Evolutionary conservation across 1,140 invertebrate genomes (phyloP).

Genomic region (Globodera ellingtonae): DNA sequence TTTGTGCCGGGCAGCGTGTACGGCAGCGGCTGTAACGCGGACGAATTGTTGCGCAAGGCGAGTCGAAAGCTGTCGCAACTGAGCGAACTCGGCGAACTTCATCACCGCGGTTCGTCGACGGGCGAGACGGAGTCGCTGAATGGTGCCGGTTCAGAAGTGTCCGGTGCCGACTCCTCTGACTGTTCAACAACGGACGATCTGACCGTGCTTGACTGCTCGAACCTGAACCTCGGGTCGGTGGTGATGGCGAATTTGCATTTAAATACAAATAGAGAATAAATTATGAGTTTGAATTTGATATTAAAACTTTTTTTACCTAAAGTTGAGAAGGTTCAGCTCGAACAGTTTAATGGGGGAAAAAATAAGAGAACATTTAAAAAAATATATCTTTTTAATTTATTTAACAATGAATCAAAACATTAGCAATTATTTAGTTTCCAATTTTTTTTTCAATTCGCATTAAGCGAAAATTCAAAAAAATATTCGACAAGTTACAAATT

Average conservation of each 20-base stretch:
- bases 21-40: not conserved
- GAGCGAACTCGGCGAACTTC: not conserved
- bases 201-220: conserved; percentile 16
- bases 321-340: too few species aligned
- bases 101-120: not conserved
- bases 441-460: not conserved
- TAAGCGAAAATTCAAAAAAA: not conserved
- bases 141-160: not conserved
- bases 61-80: not conserved
- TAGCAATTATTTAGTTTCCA: not conserved
- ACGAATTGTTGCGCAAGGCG: not conserved
- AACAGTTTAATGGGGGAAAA: too few species aligned
- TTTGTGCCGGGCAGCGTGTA: too few species aligned
- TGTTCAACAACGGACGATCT: not conserved
- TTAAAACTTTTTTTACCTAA: too few species aligned
- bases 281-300: not conserved
- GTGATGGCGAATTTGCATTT: not conserved
- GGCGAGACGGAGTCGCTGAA: not conserved
- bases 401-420: not conserved
- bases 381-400: not conserved
- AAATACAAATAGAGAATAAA: not conserved
- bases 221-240: conserved; percentile 16
- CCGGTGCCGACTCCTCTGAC: not conserved
- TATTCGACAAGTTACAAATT: too few species aligned
- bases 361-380: not conserved